Base-by-base conservation (phyloP, 2,888 invertebrate species). In the Dinocampus coccinellae region DNA sequence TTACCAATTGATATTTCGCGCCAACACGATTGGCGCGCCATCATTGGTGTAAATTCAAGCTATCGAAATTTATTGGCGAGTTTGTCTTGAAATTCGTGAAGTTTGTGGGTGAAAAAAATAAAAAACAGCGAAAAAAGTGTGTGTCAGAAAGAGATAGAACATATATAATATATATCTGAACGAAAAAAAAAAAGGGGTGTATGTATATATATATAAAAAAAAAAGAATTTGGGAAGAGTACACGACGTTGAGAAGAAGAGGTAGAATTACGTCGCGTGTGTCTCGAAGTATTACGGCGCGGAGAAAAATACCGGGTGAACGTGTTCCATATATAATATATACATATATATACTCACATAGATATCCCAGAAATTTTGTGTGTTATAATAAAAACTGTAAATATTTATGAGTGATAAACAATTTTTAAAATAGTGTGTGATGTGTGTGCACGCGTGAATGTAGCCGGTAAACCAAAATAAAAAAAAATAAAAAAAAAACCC, bases 201-300 rank as follows among this genome's bases (percentile, higher is more conserved):
- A n/a, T n/a, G n/a, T n/a, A n/a, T n/a, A n/a, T n/a, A n/a, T n/a
- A n/a, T n/a, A n/a, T n/a, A n/a, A n/a, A n/a, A n/a, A n/a, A n/a
- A n/a, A n/a, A n/a, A n/a, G n/a, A n/a, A n/a, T n/a, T n/a, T n/a
- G n/a, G n/a, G 1, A 20, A 34, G 11, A 64, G 26, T 29, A 60
- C 52, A 47, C n/a, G 52, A 36, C 34, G 53, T 26, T 26, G 55
- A 69, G 53, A 55, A 62, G 69, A 52, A 69, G 39, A 7, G 10
- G 16, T 34, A 64, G 34, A 16, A 33, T 53, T 34, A 24, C 39
- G 29, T 69, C n/a, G n/a, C 39, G 62, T 62, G 62, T 39, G 57
- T 42, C 55, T 63, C 29, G 55, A 62, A 63, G 69, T 22, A 68
- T 39, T 34, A 42, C 61, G 52, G 69, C 69, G 69, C 62, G 62